Conservation (phyloP, 2,113 vertebrate species). For the Amphiprion percula region DNA sequence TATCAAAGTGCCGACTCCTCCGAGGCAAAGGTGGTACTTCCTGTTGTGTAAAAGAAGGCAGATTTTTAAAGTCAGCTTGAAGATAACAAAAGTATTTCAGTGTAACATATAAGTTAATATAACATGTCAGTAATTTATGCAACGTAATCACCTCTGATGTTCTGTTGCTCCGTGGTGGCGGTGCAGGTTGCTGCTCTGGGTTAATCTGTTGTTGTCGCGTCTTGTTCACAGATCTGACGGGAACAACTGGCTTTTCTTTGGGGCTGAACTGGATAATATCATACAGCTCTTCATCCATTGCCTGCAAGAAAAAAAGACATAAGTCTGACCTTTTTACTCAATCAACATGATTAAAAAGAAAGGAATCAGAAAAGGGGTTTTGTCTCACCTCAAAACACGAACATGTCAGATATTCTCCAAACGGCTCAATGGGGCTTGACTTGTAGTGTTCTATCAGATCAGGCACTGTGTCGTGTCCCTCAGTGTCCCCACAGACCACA, state of each 20-base stretch:
- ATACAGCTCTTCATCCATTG: conserved; percentile 74
- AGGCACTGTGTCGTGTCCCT: conserved; percentile 78
- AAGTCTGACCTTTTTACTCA: neutral
- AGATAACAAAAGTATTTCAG: neutral
- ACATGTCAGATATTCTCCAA: conserved; percentile 87
- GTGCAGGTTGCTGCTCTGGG: conserved; percentile 45
- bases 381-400: conserved; percentile 83
- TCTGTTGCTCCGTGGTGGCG: conserved; percentile 63
- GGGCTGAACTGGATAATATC: conserved; percentile 78
- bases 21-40: conserved; percentile 80
- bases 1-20: conserved; percentile 58
- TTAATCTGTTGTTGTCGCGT: conserved; percentile 37
- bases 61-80: conserved; percentile 8
- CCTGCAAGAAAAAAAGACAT: conserved; percentile 63
- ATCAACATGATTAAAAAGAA: neutral
- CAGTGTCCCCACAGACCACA: conserved; percentile 84
- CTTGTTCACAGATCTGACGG: conserved; percentile 51
- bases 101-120: neutral
- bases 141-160: conserved; percentile 44
- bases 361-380: neutral
- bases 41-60: conserved; percentile 34
- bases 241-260: conserved; percentile 50
- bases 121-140: neutral
- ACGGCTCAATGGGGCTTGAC: conserved; percentile 84
- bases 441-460: conserved; percentile 86